Conservation (phyloP, 2,113 vertebrate genomes). For the Suricata suricatta region DNA sequence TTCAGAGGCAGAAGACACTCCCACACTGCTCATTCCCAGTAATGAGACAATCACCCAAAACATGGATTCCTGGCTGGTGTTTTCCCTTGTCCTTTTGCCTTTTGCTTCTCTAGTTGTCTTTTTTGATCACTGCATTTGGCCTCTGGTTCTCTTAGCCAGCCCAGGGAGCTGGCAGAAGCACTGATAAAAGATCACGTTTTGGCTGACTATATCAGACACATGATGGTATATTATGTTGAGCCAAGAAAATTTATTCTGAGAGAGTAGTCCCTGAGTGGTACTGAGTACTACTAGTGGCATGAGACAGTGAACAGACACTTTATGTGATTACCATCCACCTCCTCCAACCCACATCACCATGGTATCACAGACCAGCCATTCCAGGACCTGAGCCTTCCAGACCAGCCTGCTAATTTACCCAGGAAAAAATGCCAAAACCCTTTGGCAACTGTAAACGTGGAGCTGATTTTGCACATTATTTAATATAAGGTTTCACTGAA, state of each 20-base stretch:
- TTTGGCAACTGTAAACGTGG: not conserved
- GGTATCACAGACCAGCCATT: not conserved
- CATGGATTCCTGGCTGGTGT: not conserved
- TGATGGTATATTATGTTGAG: not conserved
- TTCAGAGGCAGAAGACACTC: not conserved
- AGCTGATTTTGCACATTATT: slow-evolving; percentile 13
- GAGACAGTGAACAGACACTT: not conserved
- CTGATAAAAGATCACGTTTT: slow-evolving; percentile 32
- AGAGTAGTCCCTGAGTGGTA: not conserved
- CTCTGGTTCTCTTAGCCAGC: slow-evolving; percentile 17
- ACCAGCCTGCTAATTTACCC: not conserved
- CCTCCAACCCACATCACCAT: not conserved
- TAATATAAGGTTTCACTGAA: not conserved
- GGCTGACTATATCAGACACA: slow-evolving; percentile 16
- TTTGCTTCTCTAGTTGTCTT: not conserved
- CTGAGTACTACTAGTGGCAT: not conserved
- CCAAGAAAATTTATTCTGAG: slow-evolving; percentile 34
- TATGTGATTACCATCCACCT: not conserved
- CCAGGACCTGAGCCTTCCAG: not conserved
- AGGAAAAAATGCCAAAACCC: not conserved
- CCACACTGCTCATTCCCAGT: not conserved
- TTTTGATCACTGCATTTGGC: slow-evolving; percentile 26
- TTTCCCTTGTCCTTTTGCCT: slow-evolving; percentile 11
- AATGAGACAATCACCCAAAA: not conserved
- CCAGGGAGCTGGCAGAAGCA: not conserved